Base-by-base conservation (phyloP, 1,140 invertebrate genomes). In the Melitaea cinxia region DNA sequence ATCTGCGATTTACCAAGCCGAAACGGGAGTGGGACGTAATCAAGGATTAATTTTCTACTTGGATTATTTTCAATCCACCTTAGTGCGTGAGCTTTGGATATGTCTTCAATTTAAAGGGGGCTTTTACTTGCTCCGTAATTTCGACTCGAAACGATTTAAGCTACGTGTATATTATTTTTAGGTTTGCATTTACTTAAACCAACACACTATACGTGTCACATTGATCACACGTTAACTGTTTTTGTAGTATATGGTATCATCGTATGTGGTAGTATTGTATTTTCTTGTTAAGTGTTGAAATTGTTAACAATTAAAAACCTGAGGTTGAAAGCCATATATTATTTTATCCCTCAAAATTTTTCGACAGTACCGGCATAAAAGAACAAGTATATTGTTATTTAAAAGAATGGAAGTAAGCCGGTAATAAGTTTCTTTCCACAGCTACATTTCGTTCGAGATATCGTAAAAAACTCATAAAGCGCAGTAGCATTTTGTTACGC, bases 31-130 rank as follows among this genome's bases (percentile, higher is more conserved):
- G 75, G 82, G 72, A 75, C 78, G 85, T 89, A 88, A 89, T 90
- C 86, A 89, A 84, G 85, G 83, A 87, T 90, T 90, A 86, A 90
- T 89, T 90, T 90, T 90, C 85, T 89, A 85, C 85, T 87, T 82
- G 86, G 81, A 90, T 90, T 88, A 89, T 83, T 89, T 90, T 89
- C 85, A 90, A 90, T 90, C 75, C 82, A 75, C 77, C 78, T 78
- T 72, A 79, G 75, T 82, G 76, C 80, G 81, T 80, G 78, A 73
- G 80, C 77, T 81, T 82, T 78, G 76, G 80, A 83, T 77, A 77
- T 75, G 69, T 78, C 85, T 85, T 78, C 70, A 87, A 83, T 84
- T 82, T 83, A 75, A 83, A 80, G 73, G 76, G 70, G 66, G 74
- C 73, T 69, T 76, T 72, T 60, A 62, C 68, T 78, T 62, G 66